These are phyloP conservation scores for Vidua macroura DNA, from an alignment of 2,113 vertebrate species.

Conservation along the genomic window DNA sequence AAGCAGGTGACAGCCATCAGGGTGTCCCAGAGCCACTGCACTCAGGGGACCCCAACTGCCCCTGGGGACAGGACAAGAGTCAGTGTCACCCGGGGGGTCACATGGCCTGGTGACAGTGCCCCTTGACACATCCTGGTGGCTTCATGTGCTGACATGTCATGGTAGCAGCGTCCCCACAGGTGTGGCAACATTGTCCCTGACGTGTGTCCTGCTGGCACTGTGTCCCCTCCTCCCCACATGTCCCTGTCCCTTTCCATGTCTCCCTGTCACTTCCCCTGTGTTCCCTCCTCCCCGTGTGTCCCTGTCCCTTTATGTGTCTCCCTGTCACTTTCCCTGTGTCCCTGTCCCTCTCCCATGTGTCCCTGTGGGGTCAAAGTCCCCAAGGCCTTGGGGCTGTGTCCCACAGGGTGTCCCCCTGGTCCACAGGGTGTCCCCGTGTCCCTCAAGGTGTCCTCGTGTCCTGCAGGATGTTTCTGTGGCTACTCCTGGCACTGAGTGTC, in stretches of 20 bases:
- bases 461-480: not conserved
- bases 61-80: not conserved
- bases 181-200: not conserved
- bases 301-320: not conserved
- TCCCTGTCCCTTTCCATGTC: not conserved
- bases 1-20: not conserved
- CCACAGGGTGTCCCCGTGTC: not conserved
- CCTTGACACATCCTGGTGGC: not conserved
- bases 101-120: not conserved
- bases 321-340: not conserved
- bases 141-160: not conserved
- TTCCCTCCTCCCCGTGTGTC: not conserved
- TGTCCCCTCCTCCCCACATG: not conserved
- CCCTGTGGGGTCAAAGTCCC: not conserved
- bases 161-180: accelerated
- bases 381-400: not conserved
- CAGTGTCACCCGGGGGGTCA: not conserved
- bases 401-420: not conserved
- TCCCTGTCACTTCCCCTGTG: not conserved
- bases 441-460: not conserved
- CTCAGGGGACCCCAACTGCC: not conserved
- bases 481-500: not conserved
- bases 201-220: not conserved
- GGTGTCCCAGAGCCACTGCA: not conserved
- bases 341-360: not conserved